Evolutionary conservation across 2,888 invertebrate species (phyloP).

Genomic region (Cantharis lateralis): DNA sequence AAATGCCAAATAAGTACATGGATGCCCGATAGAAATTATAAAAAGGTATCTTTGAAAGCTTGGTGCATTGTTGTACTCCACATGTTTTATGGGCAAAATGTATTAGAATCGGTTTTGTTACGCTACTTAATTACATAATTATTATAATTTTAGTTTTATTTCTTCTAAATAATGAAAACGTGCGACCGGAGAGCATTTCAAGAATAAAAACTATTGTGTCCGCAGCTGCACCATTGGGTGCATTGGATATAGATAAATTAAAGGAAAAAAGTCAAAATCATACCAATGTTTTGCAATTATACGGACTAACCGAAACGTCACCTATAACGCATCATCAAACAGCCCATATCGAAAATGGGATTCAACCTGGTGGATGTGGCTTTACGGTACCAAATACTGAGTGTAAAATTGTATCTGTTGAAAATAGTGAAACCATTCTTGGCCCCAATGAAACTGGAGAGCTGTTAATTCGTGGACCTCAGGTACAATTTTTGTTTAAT

Average conservation of each 20-base stretch:
- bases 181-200: conserved; percentile 56
- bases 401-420: conserved; percentile 63
- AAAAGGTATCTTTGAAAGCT: no score
- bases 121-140: no score
- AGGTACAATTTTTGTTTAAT: conserved; percentile 50
- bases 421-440: conserved; percentile 36
- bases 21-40: no score
- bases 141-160: conserved; percentile 30
- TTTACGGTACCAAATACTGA: conserved; percentile 64
- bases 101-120: no score
- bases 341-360: conserved; percentile 30
- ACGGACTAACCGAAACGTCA: conserved; percentile 74
- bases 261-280: conserved; percentile 37
- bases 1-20: no score
- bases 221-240: conserved; percentile 59
- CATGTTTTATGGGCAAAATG: no score
- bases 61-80: no score
- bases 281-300: conserved; percentile 50
- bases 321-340: conserved; percentile 58
- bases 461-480: conserved; percentile 73
- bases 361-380: conserved; percentile 58
- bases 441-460: conserved; percentile 65
- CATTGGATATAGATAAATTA: conserved; percentile 46
- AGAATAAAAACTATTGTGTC: conserved; percentile 54
- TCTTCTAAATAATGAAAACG: conserved; percentile 46